Base-by-base conservation (phyloP, 1,140 invertebrate species). In the Saxidomus purpurata region DNA sequence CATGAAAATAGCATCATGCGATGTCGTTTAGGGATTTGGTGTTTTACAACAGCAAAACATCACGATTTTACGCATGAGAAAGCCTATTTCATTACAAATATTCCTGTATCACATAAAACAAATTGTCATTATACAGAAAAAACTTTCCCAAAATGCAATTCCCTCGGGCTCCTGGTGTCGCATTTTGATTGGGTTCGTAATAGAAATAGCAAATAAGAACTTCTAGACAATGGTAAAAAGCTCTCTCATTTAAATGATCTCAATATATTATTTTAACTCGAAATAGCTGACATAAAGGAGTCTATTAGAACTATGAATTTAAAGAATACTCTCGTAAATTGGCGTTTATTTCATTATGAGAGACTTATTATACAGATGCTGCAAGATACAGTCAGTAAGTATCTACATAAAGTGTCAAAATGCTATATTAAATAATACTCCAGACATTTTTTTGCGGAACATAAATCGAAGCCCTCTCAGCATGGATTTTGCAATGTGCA, bases 331-430 rank as follows among this genome's bases (percentile, higher is more conserved):
- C 61, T 67, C 61, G 28, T 67, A 67, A 67, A 67, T 67, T 67
- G 4, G 4, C 61, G 3, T 15, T 67, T 67, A 67, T 67, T 67
- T 6, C 61, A 31, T 8, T 31, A 59, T 19, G 19, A 36, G 31
- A 31, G n/a, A n/a, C n/a, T n/a, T n/a, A n/a, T n/a, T n/a, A n/a
- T 67, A 31, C 11, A 31, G 61, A 67, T 67, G 61, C 11, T 28
- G 19, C 11, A 2, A 31, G 61, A 67, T 67, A 2, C 6, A 31
- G 61, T 67, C 61, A 6, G 11, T 28, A 67, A 36, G 31, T 67
- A 67, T 31, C 25, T 67, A n/a, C 61, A 67, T 67, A 67, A 67
- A 67, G n/a, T 67, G 61, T 67, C 61, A 67, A 67, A 67, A 31
- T 67, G 61, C n/a, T 67, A 31, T 67, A 67, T 67, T 36, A 31